These are phyloP conservation scores for Hephaestus fuliginosus DNA, from an alignment of 2,797 vertebrate genomes.

Conservation along the genomic window DNA sequence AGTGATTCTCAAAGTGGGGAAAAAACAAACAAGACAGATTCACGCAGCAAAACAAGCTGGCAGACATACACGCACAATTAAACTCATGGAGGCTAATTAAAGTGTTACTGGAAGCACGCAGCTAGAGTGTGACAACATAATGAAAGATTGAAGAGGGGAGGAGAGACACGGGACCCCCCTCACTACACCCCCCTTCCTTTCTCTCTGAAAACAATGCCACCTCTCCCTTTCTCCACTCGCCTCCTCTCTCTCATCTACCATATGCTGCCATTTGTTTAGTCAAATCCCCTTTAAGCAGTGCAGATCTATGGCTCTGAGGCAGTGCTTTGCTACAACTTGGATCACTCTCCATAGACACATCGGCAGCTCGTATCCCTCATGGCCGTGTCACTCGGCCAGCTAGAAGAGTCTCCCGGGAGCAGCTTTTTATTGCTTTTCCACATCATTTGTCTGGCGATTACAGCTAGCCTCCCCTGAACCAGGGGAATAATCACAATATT, in stretches of 20 bases:
- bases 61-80: slow-evolving; percentile 78
- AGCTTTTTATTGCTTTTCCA: slow-evolving; percentile 84
- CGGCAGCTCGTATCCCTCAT: slow-evolving; percentile 74
- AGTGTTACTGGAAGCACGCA: slow-evolving; percentile 82
- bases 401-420: slow-evolving; percentile 78
- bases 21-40: slow-evolving; percentile 79
- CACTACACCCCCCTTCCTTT: slow-evolving; percentile 56
- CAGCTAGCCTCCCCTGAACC: slow-evolving; percentile 68
- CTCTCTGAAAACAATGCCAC: slow-evolving; percentile 85
- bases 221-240: slow-evolving; percentile 73
- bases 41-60: slow-evolving; percentile 76
- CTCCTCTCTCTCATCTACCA: slow-evolving; percentile 86
- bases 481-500: slow-evolving; percentile 82
- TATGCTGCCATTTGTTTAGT: slow-evolving; percentile 90
- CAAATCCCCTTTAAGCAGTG: slow-evolving; percentile 84
- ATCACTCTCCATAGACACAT: slow-evolving; percentile 69
- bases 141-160: slow-evolving; percentile 86
- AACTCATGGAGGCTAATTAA: slow-evolving; percentile 87
- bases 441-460: slow-evolving; percentile 84
- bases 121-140: slow-evolving; percentile 88
- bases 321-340: slow-evolving; percentile 58
- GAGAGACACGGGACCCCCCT: slow-evolving; percentile 72
- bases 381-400: slow-evolving; percentile 76
- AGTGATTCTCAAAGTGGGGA: slow-evolving; percentile 33
- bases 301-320: slow-evolving; percentile 79